These are phyloP conservation scores for Hypanus sabinus DNA, from an alignment of 2,113 vertebrate species.

Conservation along the genomic window DNA sequence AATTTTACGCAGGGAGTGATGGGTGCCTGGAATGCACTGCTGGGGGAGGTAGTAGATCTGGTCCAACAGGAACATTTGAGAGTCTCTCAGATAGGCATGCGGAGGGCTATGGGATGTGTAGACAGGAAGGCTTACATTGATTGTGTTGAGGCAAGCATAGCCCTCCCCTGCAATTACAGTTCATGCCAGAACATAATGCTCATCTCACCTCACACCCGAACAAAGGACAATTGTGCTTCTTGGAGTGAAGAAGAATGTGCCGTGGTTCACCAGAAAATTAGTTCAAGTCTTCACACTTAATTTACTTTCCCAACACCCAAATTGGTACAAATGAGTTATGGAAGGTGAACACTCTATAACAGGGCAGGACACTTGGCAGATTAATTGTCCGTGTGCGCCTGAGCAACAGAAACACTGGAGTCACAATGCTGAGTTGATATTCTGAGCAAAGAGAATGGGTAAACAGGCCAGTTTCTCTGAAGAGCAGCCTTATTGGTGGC, in stretches of 20 bases:
- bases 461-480: neutral
- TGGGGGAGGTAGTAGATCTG: too few species aligned
- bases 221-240: neutral
- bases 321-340: neutral
- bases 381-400: neutral
- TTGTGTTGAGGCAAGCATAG: too few species aligned
- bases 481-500: too few species aligned
- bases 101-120: too few species aligned
- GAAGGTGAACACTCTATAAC: neutral
- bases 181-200: neutral
- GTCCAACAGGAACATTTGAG: too few species aligned
- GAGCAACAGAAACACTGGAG: neutral
- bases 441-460: neutral
- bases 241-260: neutral
- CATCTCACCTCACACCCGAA: neutral
- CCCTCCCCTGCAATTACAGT: neutral
- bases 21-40: too few species aligned
- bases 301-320: neutral
- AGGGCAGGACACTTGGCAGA: neutral
- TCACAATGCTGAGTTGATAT: neutral
- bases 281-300: neutral
- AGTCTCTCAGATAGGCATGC: too few species aligned
- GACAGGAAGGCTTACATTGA: too few species aligned
- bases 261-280: too few species aligned
- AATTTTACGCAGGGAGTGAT: too few species aligned